Conservation (phyloP, 2,113 vertebrate species). For the Ardeotis arabs region DNA sequence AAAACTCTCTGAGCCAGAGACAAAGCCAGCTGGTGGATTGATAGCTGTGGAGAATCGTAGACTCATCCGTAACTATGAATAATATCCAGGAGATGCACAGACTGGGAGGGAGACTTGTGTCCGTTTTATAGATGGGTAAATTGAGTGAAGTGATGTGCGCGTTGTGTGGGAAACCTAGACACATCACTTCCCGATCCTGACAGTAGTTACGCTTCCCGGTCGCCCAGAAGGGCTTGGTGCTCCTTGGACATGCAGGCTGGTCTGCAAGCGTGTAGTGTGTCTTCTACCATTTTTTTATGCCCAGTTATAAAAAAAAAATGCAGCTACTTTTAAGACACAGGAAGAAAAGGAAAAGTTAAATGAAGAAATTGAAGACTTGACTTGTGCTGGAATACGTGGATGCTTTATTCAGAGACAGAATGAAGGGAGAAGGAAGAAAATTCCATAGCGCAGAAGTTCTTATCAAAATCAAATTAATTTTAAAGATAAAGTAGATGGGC, state of each 20-base stretch:
- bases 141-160: neutral
- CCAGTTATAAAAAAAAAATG: neutral
- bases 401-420: neutral
- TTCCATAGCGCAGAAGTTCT: neutral
- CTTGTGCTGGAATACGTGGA: neutral
- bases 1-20: neutral
- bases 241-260: neutral
- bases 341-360: neutral
- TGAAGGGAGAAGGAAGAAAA: neutral
- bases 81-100: neutral
- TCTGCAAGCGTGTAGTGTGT: neutral
- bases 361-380: neutral
- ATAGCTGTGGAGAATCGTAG: neutral
- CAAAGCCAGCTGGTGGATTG: too few relatives aligned
- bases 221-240: neutral
- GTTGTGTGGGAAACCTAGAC: accelerated
- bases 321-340: neutral
- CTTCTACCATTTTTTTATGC: neutral
- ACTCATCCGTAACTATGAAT: neutral
- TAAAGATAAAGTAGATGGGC: neutral
- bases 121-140: neutral
- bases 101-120: neutral
- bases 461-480: neutral
- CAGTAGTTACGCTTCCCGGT: neutral
- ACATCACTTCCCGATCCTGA: accelerated